These are phyloP conservation scores for Bombycilla garrulus DNA, from an alignment of 2,113 vertebrate genomes.

Conservation along the genomic window DNA sequence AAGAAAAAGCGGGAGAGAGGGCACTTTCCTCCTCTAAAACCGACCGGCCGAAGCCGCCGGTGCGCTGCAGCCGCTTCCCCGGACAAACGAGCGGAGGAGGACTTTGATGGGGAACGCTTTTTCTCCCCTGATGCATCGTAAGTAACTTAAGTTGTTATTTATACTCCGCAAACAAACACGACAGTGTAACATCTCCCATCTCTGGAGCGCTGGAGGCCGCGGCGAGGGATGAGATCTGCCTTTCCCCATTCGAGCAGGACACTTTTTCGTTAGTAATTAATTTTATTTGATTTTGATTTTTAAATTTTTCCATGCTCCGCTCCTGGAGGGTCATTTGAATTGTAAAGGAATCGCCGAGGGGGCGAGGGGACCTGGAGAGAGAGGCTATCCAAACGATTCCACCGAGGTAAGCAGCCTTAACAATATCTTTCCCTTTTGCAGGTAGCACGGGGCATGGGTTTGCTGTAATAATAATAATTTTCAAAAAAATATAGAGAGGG, in stretches of 20 bases:
- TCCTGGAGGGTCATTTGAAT: constrained; percentile 68
- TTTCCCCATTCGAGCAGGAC: constrained; percentile 59
- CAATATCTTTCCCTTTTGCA: not conserved
- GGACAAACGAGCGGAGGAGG: not conserved
- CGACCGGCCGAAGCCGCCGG: not conserved
- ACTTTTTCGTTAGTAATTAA: constrained; percentile 56
- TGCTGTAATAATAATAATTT: not conserved
- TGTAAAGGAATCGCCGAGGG: constrained; percentile 62
- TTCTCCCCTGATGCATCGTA: constrained; percentile 45
- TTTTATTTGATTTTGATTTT: constrained; percentile 58
- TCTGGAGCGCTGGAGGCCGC: constrained; percentile 47
- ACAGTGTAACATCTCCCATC: constrained; percentile 22
- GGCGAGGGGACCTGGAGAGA: constrained; percentile 51
- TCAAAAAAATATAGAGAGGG: too few relatives aligned
- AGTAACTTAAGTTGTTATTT: constrained; percentile 68
- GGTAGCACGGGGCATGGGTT: not conserved
- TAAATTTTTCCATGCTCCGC: constrained; percentile 31
- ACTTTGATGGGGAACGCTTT: constrained; percentile 32
- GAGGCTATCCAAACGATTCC: constrained; percentile 53
- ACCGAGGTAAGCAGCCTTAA: constrained; percentile 73
- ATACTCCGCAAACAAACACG: constrained; percentile 6
- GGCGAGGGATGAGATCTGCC: constrained; percentile 69
- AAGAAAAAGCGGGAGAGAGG: constrained; percentile 11
- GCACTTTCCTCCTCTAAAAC: not conserved
- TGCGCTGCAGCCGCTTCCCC: not conserved